Conservation (phyloP, 2,113 vertebrate species). For the Athene cunicularia region DNA sequence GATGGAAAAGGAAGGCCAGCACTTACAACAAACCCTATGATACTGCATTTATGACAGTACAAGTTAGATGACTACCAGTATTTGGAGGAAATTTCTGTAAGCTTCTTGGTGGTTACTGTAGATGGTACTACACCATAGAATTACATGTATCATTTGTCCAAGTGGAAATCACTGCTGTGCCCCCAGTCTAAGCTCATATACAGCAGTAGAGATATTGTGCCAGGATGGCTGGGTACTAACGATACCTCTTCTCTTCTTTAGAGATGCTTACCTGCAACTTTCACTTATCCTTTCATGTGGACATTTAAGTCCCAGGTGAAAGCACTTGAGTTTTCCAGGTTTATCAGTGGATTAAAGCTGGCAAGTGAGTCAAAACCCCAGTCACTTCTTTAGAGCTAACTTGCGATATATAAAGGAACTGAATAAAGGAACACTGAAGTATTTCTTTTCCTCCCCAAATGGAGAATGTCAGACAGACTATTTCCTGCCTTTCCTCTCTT, state of each 20-base stretch:
- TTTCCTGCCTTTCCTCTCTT: constrained; percentile 4
- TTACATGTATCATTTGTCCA: neutral
- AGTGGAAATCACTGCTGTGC: neutral
- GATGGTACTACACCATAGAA: neutral
- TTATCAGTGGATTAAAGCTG: neutral
- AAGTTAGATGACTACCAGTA: neutral
- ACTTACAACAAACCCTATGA: neutral
- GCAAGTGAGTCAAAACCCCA: neutral
- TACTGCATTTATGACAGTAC: neutral
- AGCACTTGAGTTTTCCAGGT: neutral
- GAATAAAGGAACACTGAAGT: neutral
- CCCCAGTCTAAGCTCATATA: neutral
- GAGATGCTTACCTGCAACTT: neutral
- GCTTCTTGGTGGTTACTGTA: neutral
- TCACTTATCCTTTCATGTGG: neutral
- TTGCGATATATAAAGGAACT: neutral
- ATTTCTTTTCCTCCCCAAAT: neutral
- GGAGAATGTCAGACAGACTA: neutral
- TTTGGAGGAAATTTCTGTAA: neutral
- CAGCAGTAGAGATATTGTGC: neutral
- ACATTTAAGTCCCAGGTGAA: neutral
- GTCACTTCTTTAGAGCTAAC: neutral
- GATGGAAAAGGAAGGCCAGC: neutral
- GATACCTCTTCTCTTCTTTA: neutral
- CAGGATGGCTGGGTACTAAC: neutral